Base-by-base conservation (phyloP, 2,888 invertebrate species). In the Gandaritis pyraliata region DNA sequence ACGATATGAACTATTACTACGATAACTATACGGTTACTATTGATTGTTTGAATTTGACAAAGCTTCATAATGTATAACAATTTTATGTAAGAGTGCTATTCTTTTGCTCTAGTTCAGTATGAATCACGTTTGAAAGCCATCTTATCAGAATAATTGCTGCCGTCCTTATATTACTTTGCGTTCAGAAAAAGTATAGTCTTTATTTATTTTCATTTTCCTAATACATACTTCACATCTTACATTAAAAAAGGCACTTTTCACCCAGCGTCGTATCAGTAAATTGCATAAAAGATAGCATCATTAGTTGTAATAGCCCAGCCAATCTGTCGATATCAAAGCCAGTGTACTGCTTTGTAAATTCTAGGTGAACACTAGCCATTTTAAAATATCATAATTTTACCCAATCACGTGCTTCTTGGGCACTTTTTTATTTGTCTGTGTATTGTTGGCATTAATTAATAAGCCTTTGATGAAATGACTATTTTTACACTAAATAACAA, bases 81-180 rank as follows among this genome's bases (percentile, higher is more conserved):
- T 54, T 18, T 62, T 50, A 50, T 53, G 36, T 51, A 47, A 65
- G 60, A 69, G 73, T 71, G 65, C 70, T 72, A 68, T 74, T 73
- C 66, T 69, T 69, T 69, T 53, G 63, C 60, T 59, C 16, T 51
- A 39, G 38, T 36, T 43, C 56, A 55, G 43, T 66, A 68, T 43
- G 54, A 61, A 56, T 66, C 69, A 69, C 23, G 61, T 66, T 68
- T 50, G 58, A 67, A 70, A 69, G 70, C 51, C 54, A 58, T 54
- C 61, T 64, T 47, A 56, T 68, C 63, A 54, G 48, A 53, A 66
- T 61, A 65, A 71, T 61, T 67, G 66, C 69, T 88, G 88, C 91
- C 91, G 91, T 91, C 91, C 91, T 90, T 86, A 75, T 12, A 78
- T 90, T 90, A 79, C 72, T 88, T 91, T 90, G 90, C 89, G 76